Percentiles rank a stretch among this genome's conserved stretches.
phyloP scores from a whole-genome alignment of 1,140 invertebrate species.

The Aphelenchoides besseyi region DNA sequence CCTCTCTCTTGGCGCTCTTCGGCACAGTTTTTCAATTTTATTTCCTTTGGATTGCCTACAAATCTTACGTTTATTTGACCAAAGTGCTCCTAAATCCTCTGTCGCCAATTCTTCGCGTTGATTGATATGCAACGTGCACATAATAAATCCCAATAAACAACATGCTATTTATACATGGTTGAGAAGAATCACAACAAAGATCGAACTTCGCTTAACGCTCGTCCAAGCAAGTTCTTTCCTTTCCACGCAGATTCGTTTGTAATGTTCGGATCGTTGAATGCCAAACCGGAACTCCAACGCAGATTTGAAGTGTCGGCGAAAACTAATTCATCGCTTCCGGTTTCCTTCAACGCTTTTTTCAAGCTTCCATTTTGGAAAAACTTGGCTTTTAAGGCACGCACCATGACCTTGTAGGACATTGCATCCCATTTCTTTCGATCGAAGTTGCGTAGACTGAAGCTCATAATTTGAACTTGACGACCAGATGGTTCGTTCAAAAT shows the following conservation, averaged over 20 bases:
- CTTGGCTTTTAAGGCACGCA: constrained; percentile 1
- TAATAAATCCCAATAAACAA: no score
- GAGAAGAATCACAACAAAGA: background rate
- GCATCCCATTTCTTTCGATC: background rate
- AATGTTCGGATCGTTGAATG: constrained; percentile 47
- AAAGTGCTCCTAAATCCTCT: background rate
- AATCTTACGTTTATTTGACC: background rate
- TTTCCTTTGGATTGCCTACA: constrained; percentile 10
- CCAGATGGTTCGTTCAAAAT: background rate
- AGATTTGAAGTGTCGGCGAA: constrained; percentile 1
- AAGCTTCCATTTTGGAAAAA: background rate
- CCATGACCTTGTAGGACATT: constrained; percentile 2
- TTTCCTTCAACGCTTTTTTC: constrained; percentile 4
- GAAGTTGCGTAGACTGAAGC: background rate
- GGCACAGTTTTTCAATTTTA: constrained; percentile 14
- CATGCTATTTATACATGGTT: no score
- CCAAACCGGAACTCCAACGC: constrained; percentile 30
- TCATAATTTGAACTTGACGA: background rate
- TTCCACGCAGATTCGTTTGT: constrained; percentile 54
- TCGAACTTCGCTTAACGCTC: constrained; percentile 58
- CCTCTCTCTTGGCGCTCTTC: background rate
- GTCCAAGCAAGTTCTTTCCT: constrained; percentile 62
- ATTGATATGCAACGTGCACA: no score
- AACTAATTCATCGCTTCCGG: constrained; percentile 1
- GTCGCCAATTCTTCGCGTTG: background rate